Base-by-base conservation (phyloP, 2,888 invertebrate genomes). In the Drosophila lacicola region DNA sequence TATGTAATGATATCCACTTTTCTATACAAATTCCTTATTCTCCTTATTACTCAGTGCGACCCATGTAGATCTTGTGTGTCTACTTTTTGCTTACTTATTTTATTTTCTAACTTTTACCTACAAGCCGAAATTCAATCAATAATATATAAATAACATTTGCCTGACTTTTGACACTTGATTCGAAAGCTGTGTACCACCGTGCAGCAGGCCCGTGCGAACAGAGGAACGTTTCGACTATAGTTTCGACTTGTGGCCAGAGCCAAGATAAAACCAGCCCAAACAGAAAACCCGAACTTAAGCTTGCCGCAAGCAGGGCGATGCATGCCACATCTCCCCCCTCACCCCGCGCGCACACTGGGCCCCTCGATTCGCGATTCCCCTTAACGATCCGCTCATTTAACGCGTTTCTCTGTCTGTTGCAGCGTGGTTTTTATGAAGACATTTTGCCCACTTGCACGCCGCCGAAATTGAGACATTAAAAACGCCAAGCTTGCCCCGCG, bases 391-490 rank as follows among this genome's bases (percentile, higher is more conserved):
- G 87, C 82, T 86, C 88, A 80, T 89, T 90, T 87, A 87, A 87
- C 88, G 88, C 82, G 72, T 87, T 79, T 81, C 64, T 75, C 65
- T 78, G 77, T 19, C 80, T 67, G 70, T 55, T 62, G 73, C 57
- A 60, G 47, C 53, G 63, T 67, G 74, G 36, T 83, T 88, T 86
- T 86, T 85, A 87, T 80, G 86, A 90, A 84, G 83, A 78, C 87
- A 85, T 81, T 85, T 67, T 69, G 67, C 77, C 79, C 80, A 53
- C 82, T 51, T 55, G 37, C 60, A 58, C 21, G 73, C 79, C 78
- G 78, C 80, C 87, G 34, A 90, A 90, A 90, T 90, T 90, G 86
- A 90, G 88, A 90, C 90, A 90, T 90, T 90, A 90, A 86, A 85
- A 72, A 74, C 82, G 78, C 81, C 80, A 81, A 69, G 25, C 41